Evolutionary conservation across 1,140 invertebrate species (phyloP).

Genomic region (Papilio polyxenes): DNA sequence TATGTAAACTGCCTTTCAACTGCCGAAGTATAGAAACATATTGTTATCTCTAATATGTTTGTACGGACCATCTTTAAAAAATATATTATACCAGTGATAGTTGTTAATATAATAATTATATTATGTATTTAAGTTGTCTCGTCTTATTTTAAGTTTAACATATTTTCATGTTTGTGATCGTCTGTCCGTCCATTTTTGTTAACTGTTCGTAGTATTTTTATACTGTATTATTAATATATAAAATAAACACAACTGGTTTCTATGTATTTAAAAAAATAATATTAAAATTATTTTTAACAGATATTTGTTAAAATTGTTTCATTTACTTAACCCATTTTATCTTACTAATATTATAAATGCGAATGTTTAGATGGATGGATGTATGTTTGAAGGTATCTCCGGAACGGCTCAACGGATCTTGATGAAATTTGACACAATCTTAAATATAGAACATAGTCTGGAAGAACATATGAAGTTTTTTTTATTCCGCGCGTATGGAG

Average conservation of each 20-base stretch:
- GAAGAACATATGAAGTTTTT: no score
- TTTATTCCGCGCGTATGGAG: no score
- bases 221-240: slow-evolving; percentile 8
- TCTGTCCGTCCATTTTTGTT: slow-evolving; percentile 47
- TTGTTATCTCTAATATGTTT: no score
- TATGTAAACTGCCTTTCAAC: background rate
- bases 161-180: slow-evolving; percentile 48
- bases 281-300: slow-evolving; percentile 29
- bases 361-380: no score
- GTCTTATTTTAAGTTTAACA: background rate
- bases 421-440: no score
- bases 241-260: slow-evolving; percentile 26
- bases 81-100: background rate
- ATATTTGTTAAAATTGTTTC: background rate
- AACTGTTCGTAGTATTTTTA: slow-evolving; percentile 28
- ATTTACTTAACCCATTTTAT: background rate
- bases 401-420: no score
- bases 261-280: slow-evolving; percentile 39
- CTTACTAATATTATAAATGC: no score
- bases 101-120: no score
- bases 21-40: no score
- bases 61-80: background rate
- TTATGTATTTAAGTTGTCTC: background rate
- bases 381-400: no score
- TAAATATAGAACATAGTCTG: no score